Evolutionary conservation across 2,797 vertebrate species (phyloP), one percentile per base, ranked within the genome.

Genomic region (Syngnathus rostellatus): DNA sequence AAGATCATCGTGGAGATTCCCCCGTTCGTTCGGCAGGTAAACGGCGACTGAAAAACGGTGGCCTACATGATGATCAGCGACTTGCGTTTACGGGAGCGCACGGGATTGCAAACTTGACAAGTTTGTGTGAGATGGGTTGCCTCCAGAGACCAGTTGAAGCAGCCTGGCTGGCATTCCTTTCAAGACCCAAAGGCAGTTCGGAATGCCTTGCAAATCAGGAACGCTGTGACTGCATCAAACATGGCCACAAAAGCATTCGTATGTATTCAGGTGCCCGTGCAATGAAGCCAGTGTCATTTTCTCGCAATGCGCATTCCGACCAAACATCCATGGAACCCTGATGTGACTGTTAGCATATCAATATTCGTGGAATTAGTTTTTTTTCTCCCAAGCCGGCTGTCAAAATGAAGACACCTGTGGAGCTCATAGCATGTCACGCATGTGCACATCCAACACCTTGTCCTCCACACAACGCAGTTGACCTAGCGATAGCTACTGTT

Each of bases 401-500:
- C 43, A 45, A 45, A 45, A 11, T 12, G 54, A 57, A 6, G 25
- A 37, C 23, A 16, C 12, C 54, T 2, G 25, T 57, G 11, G 37
- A 57, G 23, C 16, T 16, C 31, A 37, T 57, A 3, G 31, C 31
- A 16, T 31, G 55, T 16, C 55, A 37, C 17, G 25, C 25, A 16
- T 37, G 54, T 16, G 54, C 54, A 8, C 54, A 57, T 31, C 58
- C 8, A 19, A 40, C 19, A 39, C 51, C 55, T 5, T 68, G 68
- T 71, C 66, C 75, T 77, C 45, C 16, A 9, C 54, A 38, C 55
- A 23, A 21, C 69, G 60, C 58, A 50, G 62, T 14, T 66, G 48
- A 61, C 62, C n/a, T n/a, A n/a, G n/a, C n/a, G n/a, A n/a, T n/a
- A n/a, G n/a, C n/a, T n/a, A n/a, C n/a, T n/a, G n/a, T n/a, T n/a